These are phyloP conservation scores for Drosophila sordidula DNA, from an alignment of 2,888 invertebrate genomes.

Conservation along the genomic window DNA sequence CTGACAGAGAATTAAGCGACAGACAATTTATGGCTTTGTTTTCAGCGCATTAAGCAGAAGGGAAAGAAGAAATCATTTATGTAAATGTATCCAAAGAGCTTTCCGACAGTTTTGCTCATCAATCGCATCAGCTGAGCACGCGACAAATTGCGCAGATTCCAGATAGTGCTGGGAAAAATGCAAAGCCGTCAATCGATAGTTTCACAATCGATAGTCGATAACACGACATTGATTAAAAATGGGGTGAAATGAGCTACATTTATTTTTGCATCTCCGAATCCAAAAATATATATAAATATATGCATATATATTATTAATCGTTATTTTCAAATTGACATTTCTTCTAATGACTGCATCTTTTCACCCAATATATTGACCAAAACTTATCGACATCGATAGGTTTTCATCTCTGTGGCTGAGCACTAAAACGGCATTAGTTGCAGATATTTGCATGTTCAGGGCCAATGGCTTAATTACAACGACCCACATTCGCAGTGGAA, in stretches of 20 bases:
- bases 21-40: conserved; percentile 84
- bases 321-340: too few species aligned
- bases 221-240: too few species aligned
- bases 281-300: too few species aligned
- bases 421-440: conserved; percentile 14
- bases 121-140: conserved; percentile 24
- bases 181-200: background rate
- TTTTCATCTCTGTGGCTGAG: background rate
- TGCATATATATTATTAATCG: too few species aligned
- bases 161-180: background rate
- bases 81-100: conserved; percentile 55
- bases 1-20: conserved; percentile 84
- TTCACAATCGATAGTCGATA: background rate
- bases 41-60: conserved; percentile 70
- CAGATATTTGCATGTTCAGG: conserved; percentile 36
- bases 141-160: conserved; percentile 33
- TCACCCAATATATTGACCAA: too few species aligned
- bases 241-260: too few species aligned
- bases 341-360: too few species aligned
- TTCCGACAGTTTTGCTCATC: conserved; percentile 30
- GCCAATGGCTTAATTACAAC: conserved; percentile 50
- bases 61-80: conserved; percentile 66
- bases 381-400: background rate
- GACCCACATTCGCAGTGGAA: conserved; percentile 43
- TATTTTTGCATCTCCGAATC: too few species aligned